These are phyloP conservation scores for Anabas testudineus DNA, from an alignment of 2,797 vertebrate species.

Conservation along the genomic window DNA sequence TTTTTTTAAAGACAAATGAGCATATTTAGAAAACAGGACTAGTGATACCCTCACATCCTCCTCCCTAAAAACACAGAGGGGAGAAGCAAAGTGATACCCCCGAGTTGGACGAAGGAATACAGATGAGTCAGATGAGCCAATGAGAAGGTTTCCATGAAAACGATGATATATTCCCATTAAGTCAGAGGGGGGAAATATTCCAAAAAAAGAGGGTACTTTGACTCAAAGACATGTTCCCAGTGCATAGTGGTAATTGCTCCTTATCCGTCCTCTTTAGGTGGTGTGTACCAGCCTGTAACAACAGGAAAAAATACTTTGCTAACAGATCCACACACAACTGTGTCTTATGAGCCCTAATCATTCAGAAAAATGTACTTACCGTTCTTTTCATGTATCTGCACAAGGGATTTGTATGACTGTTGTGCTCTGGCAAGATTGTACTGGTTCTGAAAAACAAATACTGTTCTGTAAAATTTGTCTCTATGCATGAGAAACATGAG, in stretches of 20 bases:
- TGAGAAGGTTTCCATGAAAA: conserved; percentile 68
- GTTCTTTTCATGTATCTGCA: conserved; percentile 98
- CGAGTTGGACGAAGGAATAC: conserved; percentile 64
- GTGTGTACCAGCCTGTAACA: conserved; percentile 93
- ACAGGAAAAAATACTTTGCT: conserved; percentile 29
- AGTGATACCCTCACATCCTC: conserved; percentile 50
- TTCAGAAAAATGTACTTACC: conserved; percentile 81
- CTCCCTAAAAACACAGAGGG: conserved; percentile 58
- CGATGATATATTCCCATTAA: conserved; percentile 70
- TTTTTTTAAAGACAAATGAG: conserved; percentile 71
- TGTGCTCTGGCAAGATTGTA: conserved; percentile 99
- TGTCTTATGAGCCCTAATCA: neutral
- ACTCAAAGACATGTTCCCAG: conserved; percentile 79
- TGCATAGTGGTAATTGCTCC: conserved; percentile 68
- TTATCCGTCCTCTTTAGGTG: conserved; percentile 98
- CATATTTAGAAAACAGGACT: conserved; percentile 68
- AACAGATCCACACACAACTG: neutral
- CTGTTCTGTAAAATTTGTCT: neutral
- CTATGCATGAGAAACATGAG: neutral
- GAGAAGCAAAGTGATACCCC: conserved; percentile 55
- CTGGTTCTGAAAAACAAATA: conserved; percentile 89
- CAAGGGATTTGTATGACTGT: conserved; percentile 98
- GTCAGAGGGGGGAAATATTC: conserved; percentile 65
- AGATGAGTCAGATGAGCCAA: conserved; percentile 76
- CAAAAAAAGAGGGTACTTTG: conserved; percentile 77